Evolutionary conservation across 2,888 invertebrate genomes (phyloP).

Genomic region (Malacosoma neustria): DNA sequence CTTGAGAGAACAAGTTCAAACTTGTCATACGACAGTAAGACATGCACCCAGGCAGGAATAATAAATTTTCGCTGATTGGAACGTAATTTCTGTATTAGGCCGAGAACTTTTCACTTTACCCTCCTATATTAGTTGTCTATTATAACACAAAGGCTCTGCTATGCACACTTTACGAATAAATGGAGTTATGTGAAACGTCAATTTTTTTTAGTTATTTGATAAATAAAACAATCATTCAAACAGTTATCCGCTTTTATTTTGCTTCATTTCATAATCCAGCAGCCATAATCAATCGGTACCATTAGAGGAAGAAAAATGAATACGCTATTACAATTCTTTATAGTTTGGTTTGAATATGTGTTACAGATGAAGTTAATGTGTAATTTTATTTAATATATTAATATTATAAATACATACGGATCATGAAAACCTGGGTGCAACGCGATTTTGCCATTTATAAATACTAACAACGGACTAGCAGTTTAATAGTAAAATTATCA

Average conservation of each 20-base stretch:
- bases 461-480: conserved; percentile 61
- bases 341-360: conserved; percentile 73
- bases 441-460: conserved; percentile 54
- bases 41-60: too few species aligned
- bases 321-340: conserved; percentile 71
- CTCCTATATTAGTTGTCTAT: too few species aligned
- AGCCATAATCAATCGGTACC: conserved; percentile 73
- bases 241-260: conserved; percentile 74
- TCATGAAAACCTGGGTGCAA: conserved; percentile 72
- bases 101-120: too few species aligned
- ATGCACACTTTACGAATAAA: too few species aligned
- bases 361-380: conserved; percentile 69
- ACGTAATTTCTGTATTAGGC: too few species aligned
- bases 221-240: conserved; percentile 66
- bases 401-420: conserved; percentile 64
- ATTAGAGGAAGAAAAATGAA: conserved; percentile 72
- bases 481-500: conserved; percentile 61
- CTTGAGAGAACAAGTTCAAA: too few species aligned
- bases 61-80: too few species aligned
- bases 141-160: too few species aligned
- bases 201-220: too few species aligned
- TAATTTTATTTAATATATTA: conserved; percentile 65
- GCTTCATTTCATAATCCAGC: conserved; percentile 66
- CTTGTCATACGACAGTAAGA: too few species aligned
- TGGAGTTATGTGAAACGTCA: too few species aligned